Conservation (phyloP, 2,888 invertebrate genomes). For the Phymatocera aterrima region DNA sequence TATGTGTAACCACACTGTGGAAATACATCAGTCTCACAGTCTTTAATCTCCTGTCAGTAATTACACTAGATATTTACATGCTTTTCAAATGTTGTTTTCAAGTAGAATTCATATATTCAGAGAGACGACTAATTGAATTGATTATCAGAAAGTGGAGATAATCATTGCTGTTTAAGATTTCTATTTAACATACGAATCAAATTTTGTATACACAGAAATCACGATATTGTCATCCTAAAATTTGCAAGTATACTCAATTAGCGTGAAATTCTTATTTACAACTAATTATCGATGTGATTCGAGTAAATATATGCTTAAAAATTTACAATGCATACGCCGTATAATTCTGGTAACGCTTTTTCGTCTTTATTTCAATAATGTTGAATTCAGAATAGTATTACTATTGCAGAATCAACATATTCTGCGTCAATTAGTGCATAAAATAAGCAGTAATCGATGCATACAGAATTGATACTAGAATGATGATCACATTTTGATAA, state of each 20-base stretch:
- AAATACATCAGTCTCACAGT: neutral
- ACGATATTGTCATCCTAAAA: neutral
- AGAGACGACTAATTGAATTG: neutral
- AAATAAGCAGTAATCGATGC: conserved; percentile 18
- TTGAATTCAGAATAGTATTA: conserved; percentile 30
- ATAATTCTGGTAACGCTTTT: conserved; percentile 9
- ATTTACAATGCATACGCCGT: neutral
- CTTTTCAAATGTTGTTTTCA: neutral
- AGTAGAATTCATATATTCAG: neutral
- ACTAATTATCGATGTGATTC: conserved; percentile 12
- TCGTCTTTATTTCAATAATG: neutral
- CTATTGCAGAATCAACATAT: conserved; percentile 25
- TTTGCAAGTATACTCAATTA: neutral
- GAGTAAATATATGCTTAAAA: neutral
- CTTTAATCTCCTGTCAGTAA: neutral
- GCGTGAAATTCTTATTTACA: neutral
- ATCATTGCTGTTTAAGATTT: neutral
- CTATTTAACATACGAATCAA: neutral
- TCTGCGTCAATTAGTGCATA: conserved; percentile 9
- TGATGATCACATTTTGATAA: neutral
- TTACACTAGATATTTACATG: neutral
- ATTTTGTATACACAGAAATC: neutral
- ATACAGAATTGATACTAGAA: conserved; percentile 24
- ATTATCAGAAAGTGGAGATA: neutral
- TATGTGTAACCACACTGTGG: neutral